Base-by-base conservation (phyloP, 2,888 invertebrate genomes). In the Pemphredon lugubris region DNA sequence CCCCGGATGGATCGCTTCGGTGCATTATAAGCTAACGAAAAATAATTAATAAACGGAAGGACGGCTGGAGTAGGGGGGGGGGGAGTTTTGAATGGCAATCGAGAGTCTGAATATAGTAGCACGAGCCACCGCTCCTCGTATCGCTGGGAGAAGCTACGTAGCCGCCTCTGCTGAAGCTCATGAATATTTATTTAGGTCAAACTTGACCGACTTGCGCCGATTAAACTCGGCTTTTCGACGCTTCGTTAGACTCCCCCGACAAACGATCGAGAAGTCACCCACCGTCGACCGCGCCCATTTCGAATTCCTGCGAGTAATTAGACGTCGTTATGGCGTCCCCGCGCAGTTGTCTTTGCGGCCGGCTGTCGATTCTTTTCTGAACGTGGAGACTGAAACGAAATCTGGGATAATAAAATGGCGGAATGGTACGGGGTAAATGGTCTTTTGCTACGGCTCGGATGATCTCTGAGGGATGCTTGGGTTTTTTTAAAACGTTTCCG, bases 171-270 rank as follows among this genome's bases (percentile, higher is more conserved):
- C 53, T 11, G 51, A 42, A 55, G 32, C 71, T 76, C 65, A 67
- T 80, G 76, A 81, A 82, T 77, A 83, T 84, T 84, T 79, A 76
- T 83, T 39, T 67, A 58, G 65, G 68, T 70, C 76, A 74, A 63
- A 65, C 81, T 81, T 70, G 60, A 60, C 57, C 69, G 54, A 72
- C 50, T 69, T 48, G 53, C n/a, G n/a, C 14, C 70, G 68, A 75
- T 75, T 73, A 70, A 77, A 72, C 72, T 75, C 57, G 47, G 51
- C 71, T 72, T 69, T 75, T 65, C 66, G 68, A 64, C 71, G 77
- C 73, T 82, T 77, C 77, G 83, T 83, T 82, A 79, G 47, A 50
- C n/a, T 32, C 53, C 2, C 5, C 26, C 59, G 67, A 60, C 66
- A 65, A 70, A 76, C 71, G 44, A 21, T 16, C n/a, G n/a, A 21